These are phyloP conservation scores for Epiblema foenella DNA, from an alignment of 2,888 invertebrate genomes.

Conservation along the genomic window DNA sequence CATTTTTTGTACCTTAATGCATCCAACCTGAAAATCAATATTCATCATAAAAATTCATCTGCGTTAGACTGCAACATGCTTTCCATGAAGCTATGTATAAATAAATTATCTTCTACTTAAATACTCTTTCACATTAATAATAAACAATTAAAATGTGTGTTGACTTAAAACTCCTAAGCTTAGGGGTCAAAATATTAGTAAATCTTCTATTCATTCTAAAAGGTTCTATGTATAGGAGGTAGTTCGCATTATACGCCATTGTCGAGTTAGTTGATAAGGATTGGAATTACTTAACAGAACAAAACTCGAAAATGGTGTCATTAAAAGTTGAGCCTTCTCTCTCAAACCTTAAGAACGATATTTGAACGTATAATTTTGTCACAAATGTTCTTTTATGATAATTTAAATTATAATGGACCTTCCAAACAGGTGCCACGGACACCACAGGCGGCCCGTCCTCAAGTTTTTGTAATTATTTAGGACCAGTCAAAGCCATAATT, in stretches of 20 bases:
- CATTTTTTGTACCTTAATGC: too few species aligned
- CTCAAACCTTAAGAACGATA: not conserved
- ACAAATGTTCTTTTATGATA: not conserved
- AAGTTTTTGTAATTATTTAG: constrained; percentile 64
- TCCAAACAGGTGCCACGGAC: constrained; percentile 40
- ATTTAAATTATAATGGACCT: constrained; percentile 5
- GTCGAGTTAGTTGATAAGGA: not conserved
- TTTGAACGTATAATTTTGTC: not conserved
- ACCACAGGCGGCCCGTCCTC: constrained; percentile 52
- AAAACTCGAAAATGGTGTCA: not conserved
- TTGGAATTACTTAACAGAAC: not conserved
- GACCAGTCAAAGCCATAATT: constrained; percentile 62
- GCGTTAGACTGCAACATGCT: not conserved
- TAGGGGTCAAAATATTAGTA: constrained; percentile 59
- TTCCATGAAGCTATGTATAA: not conserved
- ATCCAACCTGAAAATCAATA: too few species aligned
- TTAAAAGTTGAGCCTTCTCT: not conserved
- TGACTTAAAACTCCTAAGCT: constrained; percentile 51
- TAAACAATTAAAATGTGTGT: constrained; percentile 47
- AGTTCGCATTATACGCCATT: constrained; percentile 6
- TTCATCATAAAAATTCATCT: too few species aligned
- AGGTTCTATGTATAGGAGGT: not conserved
- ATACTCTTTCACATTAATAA: not conserved
- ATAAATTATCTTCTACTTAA: constrained; percentile 10
- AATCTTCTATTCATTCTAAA: constrained; percentile 2